Conservation (phyloP, 2,797 vertebrate species). For the Chloroceryle amazona region DNA sequence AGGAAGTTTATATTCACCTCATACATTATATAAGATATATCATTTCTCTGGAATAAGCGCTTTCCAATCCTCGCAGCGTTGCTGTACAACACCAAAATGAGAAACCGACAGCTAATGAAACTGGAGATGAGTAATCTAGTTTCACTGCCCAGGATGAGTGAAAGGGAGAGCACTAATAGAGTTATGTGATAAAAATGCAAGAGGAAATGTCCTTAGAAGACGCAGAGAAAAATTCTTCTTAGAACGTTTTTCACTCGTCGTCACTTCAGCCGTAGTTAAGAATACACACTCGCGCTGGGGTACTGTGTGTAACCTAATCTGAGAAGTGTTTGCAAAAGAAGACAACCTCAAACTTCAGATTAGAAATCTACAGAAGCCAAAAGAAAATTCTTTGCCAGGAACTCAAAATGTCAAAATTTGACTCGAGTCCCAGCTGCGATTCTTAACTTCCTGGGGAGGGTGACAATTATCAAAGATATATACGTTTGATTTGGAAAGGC, state of each 20-base stretch:
- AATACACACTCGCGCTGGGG: background rate
- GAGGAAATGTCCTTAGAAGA: background rate
- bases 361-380: background rate
- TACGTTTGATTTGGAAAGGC: conserved; percentile 64
- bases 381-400: background rate
- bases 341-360: background rate
- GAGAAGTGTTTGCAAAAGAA: background rate
- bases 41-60: background rate
- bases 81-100: conserved; percentile 7
- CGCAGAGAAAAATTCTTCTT: background rate
- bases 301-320: background rate
- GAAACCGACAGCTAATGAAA: conserved; percentile 41
- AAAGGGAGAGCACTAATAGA: conserved; percentile 30
- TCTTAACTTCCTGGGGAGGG: conserved; percentile 46
- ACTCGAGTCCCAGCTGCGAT: conserved; percentile 41
- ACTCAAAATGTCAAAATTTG: conserved; percentile 44
- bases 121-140: conserved; percentile 30
- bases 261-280: background rate
- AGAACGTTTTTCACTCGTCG: background rate
- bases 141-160: conserved; percentile 13
- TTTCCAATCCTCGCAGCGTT: conserved; percentile 8
- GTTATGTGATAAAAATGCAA: conserved; percentile 7
- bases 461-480: conserved; percentile 56
- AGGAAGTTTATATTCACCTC: conserved; percentile 13
- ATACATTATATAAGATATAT: background rate